These are phyloP conservation scores for Blennius ocellaris DNA, from an alignment of 2,113 vertebrate species.

Conservation along the genomic window DNA sequence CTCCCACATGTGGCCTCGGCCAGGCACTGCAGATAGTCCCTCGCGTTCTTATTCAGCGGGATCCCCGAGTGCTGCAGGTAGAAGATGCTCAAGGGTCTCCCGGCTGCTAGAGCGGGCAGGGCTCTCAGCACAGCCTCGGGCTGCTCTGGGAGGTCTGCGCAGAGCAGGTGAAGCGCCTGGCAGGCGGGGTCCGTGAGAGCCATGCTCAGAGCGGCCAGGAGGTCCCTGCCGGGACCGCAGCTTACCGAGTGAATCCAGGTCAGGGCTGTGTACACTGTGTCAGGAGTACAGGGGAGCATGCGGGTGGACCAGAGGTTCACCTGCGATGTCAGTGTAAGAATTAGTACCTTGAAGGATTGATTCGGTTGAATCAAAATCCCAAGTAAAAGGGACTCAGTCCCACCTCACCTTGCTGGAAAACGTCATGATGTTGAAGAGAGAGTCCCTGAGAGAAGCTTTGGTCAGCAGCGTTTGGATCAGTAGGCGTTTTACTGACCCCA, in stretches of 20 bases:
- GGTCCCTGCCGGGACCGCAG: slow-evolving; percentile 70
- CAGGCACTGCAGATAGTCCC: slow-evolving; percentile 69
- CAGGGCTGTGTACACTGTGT: slow-evolving; percentile 70
- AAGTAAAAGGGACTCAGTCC: too few relatives aligned
- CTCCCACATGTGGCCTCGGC: slow-evolving; percentile 69
- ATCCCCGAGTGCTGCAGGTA: slow-evolving; percentile 53
- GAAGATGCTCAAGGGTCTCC: slow-evolving; percentile 69
- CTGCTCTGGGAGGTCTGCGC: slow-evolving; percentile 56
- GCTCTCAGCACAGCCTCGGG: slow-evolving; percentile 52
- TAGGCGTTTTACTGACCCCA: slow-evolving; percentile 73
- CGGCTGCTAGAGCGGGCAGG: slow-evolving; percentile 48
- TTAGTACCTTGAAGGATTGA: background rate
- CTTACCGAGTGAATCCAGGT: slow-evolving; percentile 78
- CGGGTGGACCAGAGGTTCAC: slow-evolving; percentile 69
- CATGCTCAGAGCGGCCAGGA: slow-evolving; percentile 62
- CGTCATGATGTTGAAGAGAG: slow-evolving; percentile 78
- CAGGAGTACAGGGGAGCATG: slow-evolving; percentile 74
- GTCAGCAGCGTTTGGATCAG: slow-evolving; percentile 74
- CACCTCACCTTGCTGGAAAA: slow-evolving; percentile 74
- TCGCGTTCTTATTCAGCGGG: slow-evolving; percentile 31
- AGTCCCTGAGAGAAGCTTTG: slow-evolving; percentile 71
- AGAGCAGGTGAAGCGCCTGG: slow-evolving; percentile 75
- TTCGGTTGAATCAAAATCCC: background rate
- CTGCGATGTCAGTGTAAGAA: slow-evolving; percentile 33
- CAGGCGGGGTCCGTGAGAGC: slow-evolving; percentile 76